phyloP scores from a whole-genome alignment of 2,797 vertebrate species.

The Steatocranus sp. region DNA sequence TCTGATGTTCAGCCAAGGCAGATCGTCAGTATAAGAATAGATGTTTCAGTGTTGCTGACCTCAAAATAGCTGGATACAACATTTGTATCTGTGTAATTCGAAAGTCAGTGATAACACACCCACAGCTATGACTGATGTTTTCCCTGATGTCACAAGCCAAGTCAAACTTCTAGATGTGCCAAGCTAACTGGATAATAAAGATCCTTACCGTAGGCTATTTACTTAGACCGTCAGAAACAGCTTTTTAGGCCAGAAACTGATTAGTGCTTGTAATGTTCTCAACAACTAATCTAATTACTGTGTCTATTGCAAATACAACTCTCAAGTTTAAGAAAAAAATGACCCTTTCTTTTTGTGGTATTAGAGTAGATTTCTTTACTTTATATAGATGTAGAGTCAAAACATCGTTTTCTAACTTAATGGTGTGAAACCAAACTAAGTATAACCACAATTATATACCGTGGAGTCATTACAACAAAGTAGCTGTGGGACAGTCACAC shows the following conservation, averaged over 20 bases:
- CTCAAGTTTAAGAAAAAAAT: neutral
- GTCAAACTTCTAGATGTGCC: constrained; percentile 47
- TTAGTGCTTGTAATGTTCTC: constrained; percentile 8
- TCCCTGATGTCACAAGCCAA: constrained; percentile 44
- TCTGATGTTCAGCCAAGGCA: constrained; percentile 57
- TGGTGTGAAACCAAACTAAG: neutral
- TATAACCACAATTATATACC: neutral
- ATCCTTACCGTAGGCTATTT: constrained; percentile 39
- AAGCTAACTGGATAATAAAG: constrained; percentile 43
- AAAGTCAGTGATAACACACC: constrained; percentile 50
- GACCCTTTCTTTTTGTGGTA: neutral
- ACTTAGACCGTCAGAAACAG: neutral
- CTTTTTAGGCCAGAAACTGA: constrained; percentile 12
- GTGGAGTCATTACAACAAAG: neutral
- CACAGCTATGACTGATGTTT: constrained; percentile 43
- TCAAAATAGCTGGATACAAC: constrained; percentile 39
- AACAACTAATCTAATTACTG: constrained; percentile 14
- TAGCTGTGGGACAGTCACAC: neutral
- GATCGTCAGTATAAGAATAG: constrained; percentile 45
- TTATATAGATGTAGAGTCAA: neutral
- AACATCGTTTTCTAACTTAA: neutral
- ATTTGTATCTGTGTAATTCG: constrained; percentile 37
- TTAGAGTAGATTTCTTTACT: neutral
- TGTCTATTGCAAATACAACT: neutral
- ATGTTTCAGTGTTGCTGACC: constrained; percentile 53